Evolutionary conservation across 2,113 vertebrate species (phyloP).

Genomic region (Lonchura striata): DNA sequence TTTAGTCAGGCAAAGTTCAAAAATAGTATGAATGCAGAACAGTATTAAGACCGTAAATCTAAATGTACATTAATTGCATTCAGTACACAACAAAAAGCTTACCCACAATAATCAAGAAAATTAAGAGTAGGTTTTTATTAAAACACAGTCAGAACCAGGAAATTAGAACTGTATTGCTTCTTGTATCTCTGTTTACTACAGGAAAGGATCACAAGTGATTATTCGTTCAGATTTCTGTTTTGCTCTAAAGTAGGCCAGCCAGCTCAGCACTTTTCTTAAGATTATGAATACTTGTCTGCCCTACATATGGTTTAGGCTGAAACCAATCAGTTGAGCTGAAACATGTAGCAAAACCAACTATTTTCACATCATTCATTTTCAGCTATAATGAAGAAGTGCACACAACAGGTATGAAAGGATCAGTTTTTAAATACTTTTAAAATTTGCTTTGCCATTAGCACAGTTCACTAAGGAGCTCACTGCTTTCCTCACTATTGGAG

Average conservation of each 20-base stretch:
- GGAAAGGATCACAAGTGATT: conserved; percentile 36
- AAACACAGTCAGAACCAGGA: background rate
- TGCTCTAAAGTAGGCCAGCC: conserved; percentile 39
- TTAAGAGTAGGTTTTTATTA: background rate
- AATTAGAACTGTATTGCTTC: background rate
- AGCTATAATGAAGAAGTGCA: background rate
- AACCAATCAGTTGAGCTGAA: conserved; percentile 13
- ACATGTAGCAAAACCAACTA: background rate
- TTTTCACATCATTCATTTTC: background rate
- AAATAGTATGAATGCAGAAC: background rate
- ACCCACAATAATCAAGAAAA: background rate
- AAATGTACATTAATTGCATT: background rate
- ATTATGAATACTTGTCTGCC: conserved; percentile 43
- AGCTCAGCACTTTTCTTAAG: conserved; percentile 60
- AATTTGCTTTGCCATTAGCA: background rate
- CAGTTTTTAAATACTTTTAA: background rate
- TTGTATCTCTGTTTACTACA: background rate
- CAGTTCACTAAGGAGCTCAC: background rate
- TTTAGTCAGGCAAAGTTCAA: background rate
- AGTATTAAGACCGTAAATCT: background rate
- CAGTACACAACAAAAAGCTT: background rate
- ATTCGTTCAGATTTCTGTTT: conserved; percentile 8
- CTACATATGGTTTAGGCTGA: conserved; percentile 46
- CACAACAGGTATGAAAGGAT: background rate
- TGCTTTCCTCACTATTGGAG: background rate